A percentile compares a stretch with the other conserved stretches of the same genome.
Conservation (phyloP, 2,888 invertebrate species). For the Zootermopsis nevadensis region DNA sequence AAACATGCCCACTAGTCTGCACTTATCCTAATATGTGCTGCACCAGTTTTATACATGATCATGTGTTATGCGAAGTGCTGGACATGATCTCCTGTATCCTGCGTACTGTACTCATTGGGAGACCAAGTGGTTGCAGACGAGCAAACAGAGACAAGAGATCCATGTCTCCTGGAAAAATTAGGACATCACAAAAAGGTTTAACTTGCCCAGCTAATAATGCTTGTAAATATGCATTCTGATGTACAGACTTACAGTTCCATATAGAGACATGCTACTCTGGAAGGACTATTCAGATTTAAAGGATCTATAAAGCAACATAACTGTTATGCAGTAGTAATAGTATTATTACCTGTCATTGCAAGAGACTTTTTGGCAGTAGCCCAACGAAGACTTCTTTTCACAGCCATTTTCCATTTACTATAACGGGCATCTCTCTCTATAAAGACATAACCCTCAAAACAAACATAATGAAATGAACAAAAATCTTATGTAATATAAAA, state of each 20-base stretch:
- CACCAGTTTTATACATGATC: too few species aligned
- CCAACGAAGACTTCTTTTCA: conserved; percentile 92
- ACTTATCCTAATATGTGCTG: too few species aligned
- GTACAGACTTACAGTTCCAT: too few species aligned
- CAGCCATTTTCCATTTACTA: conserved; percentile 95
- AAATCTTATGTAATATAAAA: too few species aligned
- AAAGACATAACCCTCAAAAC: conserved; percentile 54
- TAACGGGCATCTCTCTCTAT: conserved; percentile 85
- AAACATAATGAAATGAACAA: too few species aligned
- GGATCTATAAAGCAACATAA: neutral
- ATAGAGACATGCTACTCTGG: neutral
- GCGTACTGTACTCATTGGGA: neutral
- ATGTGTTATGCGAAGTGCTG: too few species aligned
- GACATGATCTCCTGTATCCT: conserved; percentile 4
- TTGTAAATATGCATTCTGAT: too few species aligned
- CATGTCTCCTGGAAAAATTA: conserved; percentile 17
- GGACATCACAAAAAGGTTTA: too few species aligned
- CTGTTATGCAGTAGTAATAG: neutral
- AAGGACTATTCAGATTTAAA: neutral
- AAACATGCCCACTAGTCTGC: too few species aligned
- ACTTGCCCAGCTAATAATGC: too few species aligned
- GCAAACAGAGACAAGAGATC: neutral
- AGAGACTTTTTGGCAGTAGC: conserved; percentile 78
- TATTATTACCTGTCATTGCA: conserved; percentile 80
- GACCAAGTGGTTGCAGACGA: neutral